Base-by-base conservation (phyloP, 2,113 vertebrate genomes). In the Alligator mississippiensis region DNA sequence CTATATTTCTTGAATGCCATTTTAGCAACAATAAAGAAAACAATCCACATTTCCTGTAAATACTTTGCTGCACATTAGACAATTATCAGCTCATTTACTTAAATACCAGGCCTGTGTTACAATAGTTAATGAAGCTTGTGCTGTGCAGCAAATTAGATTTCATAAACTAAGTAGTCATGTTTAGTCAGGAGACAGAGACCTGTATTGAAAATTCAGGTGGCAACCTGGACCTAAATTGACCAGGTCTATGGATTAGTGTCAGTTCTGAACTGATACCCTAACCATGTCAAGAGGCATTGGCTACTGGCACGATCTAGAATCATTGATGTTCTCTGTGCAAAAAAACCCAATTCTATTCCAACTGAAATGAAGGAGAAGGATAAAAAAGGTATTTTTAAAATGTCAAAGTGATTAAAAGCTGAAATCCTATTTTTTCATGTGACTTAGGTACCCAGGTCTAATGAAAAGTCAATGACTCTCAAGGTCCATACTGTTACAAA, bases 1-100 rank as follows among this genome's bases (percentile, higher is more conserved):
- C 77, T 94, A 92, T 82, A 90, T 77, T 90, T 95, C 59, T 92
- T 11, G 18, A 94, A 74, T 82, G 89, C 6, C 79, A 93, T 59
- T 96, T 96, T 90, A 92, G 28, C 59, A 90, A 58, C 2, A 2
- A 82, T 80, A 91, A 81, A 84, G 81, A 87, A 92, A 90, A 91
- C 70, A 94, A 89, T 80, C 25, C 80, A 87, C n/a, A 94, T 96
- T 97, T 96, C 77, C 24, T 95, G 72, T 87, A 95, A 97, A 97
- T 92, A 96, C 87, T 94, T 92, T 87, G 70, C 84, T 94, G 64
- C 59, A 95, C 89, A 94, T 96, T 96, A 96, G 57, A 75, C 95
- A 96, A 97, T 95, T 93, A 92, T 82, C 79, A 91, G 82, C 94
- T 92, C 91, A 92, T 96, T 97, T 96, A 86, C 21, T 94, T 93